phyloP scores from a whole-genome alignment of 2,113 vertebrate genomes.

The Mesoclemmys tuberculata region DNA sequence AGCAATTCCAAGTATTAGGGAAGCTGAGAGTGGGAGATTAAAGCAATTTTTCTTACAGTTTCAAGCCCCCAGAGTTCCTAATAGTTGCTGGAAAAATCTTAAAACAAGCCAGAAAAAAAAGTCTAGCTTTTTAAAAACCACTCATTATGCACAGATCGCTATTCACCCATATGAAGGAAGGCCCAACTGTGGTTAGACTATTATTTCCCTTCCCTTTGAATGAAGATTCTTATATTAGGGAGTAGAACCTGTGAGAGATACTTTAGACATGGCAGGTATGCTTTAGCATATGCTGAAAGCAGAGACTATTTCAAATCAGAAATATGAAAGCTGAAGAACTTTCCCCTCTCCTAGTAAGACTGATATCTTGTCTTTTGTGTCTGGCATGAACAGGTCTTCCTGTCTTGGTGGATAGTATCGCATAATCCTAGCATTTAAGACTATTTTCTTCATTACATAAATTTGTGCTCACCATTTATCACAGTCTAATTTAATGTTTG shows the following conservation, averaged over 20 bases:
- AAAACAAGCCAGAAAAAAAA: background rate
- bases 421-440: background rate
- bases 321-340: background rate
- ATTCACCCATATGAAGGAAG: no score
- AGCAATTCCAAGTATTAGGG: background rate
- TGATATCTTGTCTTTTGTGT: background rate
- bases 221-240: background rate
- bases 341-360: background rate
- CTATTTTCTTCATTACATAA: background rate
- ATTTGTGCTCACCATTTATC: background rate
- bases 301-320: background rate
- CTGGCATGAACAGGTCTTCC: background rate
- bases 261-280: background rate
- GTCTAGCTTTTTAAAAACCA: no score
- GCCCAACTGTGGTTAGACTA: no score
- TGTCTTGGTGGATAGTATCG: background rate
- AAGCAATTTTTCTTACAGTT: rapidly evolving
- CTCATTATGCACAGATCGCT: no score
- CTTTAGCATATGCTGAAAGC: background rate
- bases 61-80: background rate
- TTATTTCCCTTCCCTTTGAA: background rate
- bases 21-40: background rate
- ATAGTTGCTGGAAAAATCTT: background rate
- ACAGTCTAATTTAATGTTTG: background rate
- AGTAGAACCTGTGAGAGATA: no score